These are phyloP conservation scores for Trissolcus basalis DNA, from an alignment of 1,140 invertebrate genomes.

Conservation along the genomic window DNA sequence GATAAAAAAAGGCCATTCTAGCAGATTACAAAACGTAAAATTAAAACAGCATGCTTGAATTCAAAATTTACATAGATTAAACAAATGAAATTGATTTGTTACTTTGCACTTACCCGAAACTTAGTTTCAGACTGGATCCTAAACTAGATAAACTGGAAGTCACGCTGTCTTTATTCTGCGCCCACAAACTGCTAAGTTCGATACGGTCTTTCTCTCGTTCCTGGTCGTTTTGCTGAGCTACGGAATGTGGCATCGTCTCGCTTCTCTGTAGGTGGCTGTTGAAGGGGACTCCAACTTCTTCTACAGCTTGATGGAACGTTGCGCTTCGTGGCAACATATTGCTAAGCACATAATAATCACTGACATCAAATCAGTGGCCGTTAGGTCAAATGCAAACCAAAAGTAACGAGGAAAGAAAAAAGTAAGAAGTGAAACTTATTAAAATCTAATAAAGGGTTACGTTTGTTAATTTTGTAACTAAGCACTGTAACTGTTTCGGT, in stretches of 20 bases:
- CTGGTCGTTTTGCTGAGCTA: slow-evolving; percentile 72
- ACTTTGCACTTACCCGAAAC: slow-evolving; percentile 83
- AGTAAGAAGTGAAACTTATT: slow-evolving; percentile 2
- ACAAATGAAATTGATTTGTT: slow-evolving; percentile 12
- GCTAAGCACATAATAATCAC: slow-evolving; percentile 60
- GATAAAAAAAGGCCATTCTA: no score
- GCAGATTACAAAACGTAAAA: no score
- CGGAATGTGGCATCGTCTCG: slow-evolving; percentile 84
- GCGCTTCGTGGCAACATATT: slow-evolving; percentile 71
- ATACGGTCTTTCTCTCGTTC: slow-evolving; percentile 72
- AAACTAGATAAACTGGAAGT: slow-evolving; percentile 85
- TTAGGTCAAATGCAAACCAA: slow-evolving; percentile 31
- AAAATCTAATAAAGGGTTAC: no score
- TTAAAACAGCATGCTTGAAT: neutral
- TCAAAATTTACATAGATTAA: neutral
- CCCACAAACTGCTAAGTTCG: slow-evolving; percentile 73
- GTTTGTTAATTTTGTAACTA: no score
- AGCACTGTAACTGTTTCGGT: no score
- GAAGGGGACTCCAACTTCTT: slow-evolving; percentile 65
- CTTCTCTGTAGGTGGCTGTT: slow-evolving; percentile 81
- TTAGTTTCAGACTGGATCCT: slow-evolving; percentile 87
- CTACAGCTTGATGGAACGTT: slow-evolving; percentile 71
- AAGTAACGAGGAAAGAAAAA: slow-evolving; percentile 15
- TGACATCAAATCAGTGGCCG: slow-evolving; percentile 37
- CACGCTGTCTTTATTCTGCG: slow-evolving; percentile 79